Percentiles rank a stretch among this genome's conserved stretches.
These are phyloP conservation scores for Chascanopsetta lugubris DNA, from an alignment of 2,113 vertebrate genomes.

Conservation along the genomic window DNA sequence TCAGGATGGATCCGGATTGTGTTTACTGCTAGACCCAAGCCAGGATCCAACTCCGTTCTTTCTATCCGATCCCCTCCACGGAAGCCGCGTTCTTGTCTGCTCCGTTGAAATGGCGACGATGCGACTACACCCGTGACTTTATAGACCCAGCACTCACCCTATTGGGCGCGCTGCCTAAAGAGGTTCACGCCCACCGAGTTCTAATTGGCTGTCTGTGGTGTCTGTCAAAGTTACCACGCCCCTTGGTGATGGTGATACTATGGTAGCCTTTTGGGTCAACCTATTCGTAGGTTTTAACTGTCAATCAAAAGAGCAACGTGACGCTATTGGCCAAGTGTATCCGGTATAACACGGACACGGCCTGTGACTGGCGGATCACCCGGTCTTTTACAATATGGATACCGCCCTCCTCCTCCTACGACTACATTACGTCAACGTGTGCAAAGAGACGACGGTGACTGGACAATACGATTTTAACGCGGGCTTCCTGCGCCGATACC, in stretches of 20 bases:
- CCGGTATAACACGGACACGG: not conserved
- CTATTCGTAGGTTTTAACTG: constrained; percentile 50
- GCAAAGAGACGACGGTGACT: constrained; percentile 56
- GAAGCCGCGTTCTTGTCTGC: constrained; percentile 21
- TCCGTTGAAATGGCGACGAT: constrained; percentile 83
- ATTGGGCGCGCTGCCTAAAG: constrained; percentile 64
- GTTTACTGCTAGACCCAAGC: constrained; percentile 67
- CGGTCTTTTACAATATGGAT: constrained; percentile 22
- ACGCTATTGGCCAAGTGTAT: constrained; percentile 38
- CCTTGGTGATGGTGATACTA: not conserved
- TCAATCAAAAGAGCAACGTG: constrained; percentile 38
- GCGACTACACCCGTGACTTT: constrained; percentile 74
- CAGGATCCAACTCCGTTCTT: constrained; percentile 68
- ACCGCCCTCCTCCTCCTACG: constrained; percentile 28
- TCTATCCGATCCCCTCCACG: constrained; percentile 47
- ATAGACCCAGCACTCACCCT: constrained; percentile 61
- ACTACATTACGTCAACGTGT: constrained; percentile 74
- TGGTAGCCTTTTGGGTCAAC: constrained; percentile 14
- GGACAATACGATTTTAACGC: constrained; percentile 64
- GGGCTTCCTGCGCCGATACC: constrained; percentile 58
- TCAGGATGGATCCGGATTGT: constrained; percentile 84
- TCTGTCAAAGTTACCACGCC: constrained; percentile 64
- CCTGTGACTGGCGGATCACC: constrained; percentile 35
- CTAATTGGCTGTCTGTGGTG: constrained; percentile 41
- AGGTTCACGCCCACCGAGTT: constrained; percentile 52